A percentile compares a stretch with the other conserved stretches of the same genome.
These are phyloP conservation scores for Gryon sp. DNA, from an alignment of 1,140 invertebrate species.

Conservation along the genomic window DNA sequence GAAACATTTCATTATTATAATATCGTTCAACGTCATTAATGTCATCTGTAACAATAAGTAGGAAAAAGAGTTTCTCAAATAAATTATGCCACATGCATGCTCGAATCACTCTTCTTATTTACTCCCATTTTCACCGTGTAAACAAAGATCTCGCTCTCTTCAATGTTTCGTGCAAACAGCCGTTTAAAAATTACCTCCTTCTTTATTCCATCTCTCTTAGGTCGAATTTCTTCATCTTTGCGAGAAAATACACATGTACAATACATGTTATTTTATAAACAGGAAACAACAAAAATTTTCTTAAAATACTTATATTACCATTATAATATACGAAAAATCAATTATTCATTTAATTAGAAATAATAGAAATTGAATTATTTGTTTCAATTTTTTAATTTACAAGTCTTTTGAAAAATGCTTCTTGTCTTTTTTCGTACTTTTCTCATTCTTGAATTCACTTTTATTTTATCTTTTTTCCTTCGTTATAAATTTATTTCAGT, in stretches of 20 bases:
- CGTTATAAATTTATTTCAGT: slow-evolving; percentile 35
- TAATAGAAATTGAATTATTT: too few relatives aligned
- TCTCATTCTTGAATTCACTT: slow-evolving; percentile 10
- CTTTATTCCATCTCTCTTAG: slow-evolving; percentile 35
- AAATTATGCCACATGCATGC: slow-evolving; percentile 25
- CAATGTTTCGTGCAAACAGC: slow-evolving; percentile 54
- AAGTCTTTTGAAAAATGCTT: too few relatives aligned
- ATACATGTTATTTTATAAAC: too few relatives aligned
- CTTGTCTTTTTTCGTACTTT: too few relatives aligned
- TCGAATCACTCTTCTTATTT: slow-evolving; percentile 48
- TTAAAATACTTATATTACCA: too few relatives aligned
- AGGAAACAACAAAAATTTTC: too few relatives aligned
- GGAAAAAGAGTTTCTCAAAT: slow-evolving; percentile 26
- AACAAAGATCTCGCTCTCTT: slow-evolving; percentile 52
- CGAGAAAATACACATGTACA: slow-evolving; percentile 26
- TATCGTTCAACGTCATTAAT: slow-evolving; percentile 28
- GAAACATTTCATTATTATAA: slow-evolving; percentile 13
- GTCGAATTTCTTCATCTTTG: slow-evolving; percentile 50
- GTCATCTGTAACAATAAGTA: slow-evolving; percentile 22
- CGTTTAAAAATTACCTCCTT: slow-evolving; percentile 49
- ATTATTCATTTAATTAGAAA: not conserved
- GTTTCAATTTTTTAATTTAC: too few relatives aligned
- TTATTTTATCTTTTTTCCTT: not conserved
- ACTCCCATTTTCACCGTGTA: slow-evolving; percentile 48
- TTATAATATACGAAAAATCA: too few relatives aligned